Conservation (phyloP, 2,888 invertebrate genomes). For the Hypselothyrea guttata region DNA sequence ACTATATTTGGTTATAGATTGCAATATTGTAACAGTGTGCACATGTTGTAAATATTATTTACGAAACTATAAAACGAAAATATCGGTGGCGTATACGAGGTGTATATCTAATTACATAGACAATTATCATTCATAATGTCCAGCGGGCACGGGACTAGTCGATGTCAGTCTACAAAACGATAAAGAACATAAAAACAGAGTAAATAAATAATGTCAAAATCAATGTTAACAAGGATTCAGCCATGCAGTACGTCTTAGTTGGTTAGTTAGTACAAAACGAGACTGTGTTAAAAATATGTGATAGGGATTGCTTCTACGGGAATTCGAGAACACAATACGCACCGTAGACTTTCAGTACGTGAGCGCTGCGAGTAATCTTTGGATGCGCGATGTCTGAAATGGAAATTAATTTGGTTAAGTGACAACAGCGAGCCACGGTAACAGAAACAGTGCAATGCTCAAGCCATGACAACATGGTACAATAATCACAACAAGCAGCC, state of each 20-base stretch:
- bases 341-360: slow-evolving; percentile 92
- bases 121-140: slow-evolving; percentile 74
- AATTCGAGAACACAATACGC: slow-evolving; percentile 59
- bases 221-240: slow-evolving; percentile 15
- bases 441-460: slow-evolving; percentile 18
- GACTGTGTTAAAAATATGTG: slow-evolving; percentile 17
- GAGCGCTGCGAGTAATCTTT: slow-evolving; percentile 93
- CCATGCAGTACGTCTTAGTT: slow-evolving; percentile 31
- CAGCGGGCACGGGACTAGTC: slow-evolving; percentile 78
- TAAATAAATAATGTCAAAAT: slow-evolving; percentile 27
- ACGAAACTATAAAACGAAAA: slow-evolving; percentile 46
- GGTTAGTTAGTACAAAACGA: slow-evolving; percentile 27
- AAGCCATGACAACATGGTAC: slow-evolving; percentile 7
- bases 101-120: slow-evolving; percentile 16
- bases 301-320: slow-evolving; percentile 35
- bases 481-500: slow-evolving; percentile 21
- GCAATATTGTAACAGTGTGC: not conserved
- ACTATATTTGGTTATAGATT: not conserved
- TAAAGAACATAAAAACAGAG: slow-evolving; percentile 36
- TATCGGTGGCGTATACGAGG: slow-evolving; percentile 2
- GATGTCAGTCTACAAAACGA: slow-evolving; percentile 78
- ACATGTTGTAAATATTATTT: slow-evolving; percentile 1
- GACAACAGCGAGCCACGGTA: slow-evolving; percentile 47
- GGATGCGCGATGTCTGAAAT: slow-evolving; percentile 87
- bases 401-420: slow-evolving; percentile 64